Evolutionary conservation across 2,113 vertebrate genomes (phyloP).

Genomic region (Aspidoscelis tigris): DNA sequence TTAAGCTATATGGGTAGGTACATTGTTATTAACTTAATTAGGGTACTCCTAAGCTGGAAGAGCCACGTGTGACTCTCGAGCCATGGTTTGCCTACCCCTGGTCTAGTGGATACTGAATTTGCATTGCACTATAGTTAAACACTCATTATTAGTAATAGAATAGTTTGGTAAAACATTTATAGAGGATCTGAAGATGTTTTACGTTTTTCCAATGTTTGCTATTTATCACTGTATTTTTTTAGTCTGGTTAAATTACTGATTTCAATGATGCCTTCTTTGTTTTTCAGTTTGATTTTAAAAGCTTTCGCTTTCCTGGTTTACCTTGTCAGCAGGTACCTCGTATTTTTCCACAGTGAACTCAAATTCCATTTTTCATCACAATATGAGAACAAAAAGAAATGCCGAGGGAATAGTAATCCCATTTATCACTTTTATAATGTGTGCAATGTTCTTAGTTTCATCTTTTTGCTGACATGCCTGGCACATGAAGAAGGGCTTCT

Average conservation of each 20-base stretch:
- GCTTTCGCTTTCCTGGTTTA: neutral
- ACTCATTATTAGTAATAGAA: neutral
- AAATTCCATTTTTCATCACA: constrained; percentile 6
- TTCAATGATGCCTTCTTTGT: constrained; percentile 31
- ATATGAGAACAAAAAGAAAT: neutral
- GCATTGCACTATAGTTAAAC: neutral
- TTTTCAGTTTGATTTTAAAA: neutral
- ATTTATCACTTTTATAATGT: neutral
- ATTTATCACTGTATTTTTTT: constrained; percentile 37
- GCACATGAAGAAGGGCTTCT: constrained; percentile 3
- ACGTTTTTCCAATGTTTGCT: constrained; percentile 30
- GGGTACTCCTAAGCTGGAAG: too few species aligned
- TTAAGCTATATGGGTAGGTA: too few species aligned
- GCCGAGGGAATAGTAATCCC: neutral
- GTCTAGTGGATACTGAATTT: too few species aligned
- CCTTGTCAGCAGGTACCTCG: neutral
- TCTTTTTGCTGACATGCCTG: constrained; percentile 45
- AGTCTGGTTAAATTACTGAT: constrained; percentile 58
- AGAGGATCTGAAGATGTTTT: constrained; percentile 42
- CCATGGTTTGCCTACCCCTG: too few species aligned
- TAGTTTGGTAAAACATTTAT: neutral
- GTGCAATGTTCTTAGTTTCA: neutral
- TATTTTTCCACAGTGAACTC: constrained; percentile 7
- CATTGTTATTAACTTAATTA: too few species aligned
- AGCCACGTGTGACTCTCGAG: too few species aligned